Evolutionary conservation across 1,140 invertebrate genomes (phyloP), one percentile per base, ranked within the genome.

Genomic region (Glomeris maerens): DNA sequence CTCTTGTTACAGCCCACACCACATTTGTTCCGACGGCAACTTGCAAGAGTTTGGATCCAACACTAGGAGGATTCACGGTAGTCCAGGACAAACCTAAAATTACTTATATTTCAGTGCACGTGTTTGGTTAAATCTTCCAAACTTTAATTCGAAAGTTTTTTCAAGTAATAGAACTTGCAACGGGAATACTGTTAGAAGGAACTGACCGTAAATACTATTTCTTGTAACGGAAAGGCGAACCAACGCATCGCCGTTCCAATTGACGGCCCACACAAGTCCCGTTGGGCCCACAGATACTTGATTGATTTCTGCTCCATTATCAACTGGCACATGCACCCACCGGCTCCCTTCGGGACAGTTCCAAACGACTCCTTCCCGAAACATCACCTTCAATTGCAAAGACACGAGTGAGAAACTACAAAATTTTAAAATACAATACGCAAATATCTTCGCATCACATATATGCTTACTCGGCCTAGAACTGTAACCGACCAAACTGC

Each of bases 401-500:
- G 47, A 23, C n/a, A 45, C 49, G 52, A 39, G 27, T 45, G 44
- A 36, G 38, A 41, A 54, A 17, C 38, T 2, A 21, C 44, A n/a
- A 44, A 7, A 28, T 27, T 13, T 7, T 3, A n/a, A 23, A 5
- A 38, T 23, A 2, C 2, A 48, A 47, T 14, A 2, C 17, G 22
- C 21, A 53, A n/a, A n/a, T n/a, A n/a, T n/a, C n/a, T n/a, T n/a
- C n/a, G n/a, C n/a, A n/a, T n/a, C n/a, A n/a, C n/a, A n/a, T n/a
- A 7, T 20, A n/a, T n/a, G 64, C 61, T 67, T 70, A 84, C 79
- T 62, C 85, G 70, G 31, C 88, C 88, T 62, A 87, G 80, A 23
- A 86, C 81, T 27, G 89, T 92, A 31, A 93, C 83, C 20, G 86
- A 84, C 89, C 89, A 93, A 2, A 94, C 87, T 58, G 80, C 70